Evolutionary conservation across 2,113 vertebrate species (phyloP).

Genomic region (Tringa solitaria): DNA sequence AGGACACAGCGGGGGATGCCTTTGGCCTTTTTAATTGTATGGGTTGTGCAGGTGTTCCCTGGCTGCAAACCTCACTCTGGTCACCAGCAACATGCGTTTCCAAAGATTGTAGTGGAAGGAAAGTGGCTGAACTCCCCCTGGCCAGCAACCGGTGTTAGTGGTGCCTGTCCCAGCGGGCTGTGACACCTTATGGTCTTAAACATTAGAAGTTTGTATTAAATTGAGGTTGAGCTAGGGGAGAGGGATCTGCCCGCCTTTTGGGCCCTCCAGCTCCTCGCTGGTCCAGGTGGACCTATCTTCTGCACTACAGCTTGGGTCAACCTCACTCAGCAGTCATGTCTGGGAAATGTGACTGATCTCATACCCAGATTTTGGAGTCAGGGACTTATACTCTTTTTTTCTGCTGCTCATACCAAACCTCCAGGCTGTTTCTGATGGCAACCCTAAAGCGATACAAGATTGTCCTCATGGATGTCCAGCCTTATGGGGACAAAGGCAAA

Average conservation of each 20-base stretch:
- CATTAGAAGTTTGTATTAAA: not conserved
- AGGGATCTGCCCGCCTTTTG: not conserved
- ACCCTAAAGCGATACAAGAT: not conserved
- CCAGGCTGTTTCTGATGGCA: not conserved
- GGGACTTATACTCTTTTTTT: not conserved
- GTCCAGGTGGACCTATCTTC: not conserved
- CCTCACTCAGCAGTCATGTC: fast-evolving
- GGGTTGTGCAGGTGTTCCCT: not conserved
- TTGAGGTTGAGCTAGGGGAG: not conserved
- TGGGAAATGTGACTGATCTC: not conserved
- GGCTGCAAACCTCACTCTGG: not conserved
- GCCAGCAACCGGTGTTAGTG: not conserved
- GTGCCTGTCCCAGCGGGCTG: not conserved
- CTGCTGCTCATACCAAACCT: not conserved
- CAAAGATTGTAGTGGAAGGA: not conserved
- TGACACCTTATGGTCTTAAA: not conserved
- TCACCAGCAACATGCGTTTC: fast-evolving
- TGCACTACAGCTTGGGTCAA: not conserved
- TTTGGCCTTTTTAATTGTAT: not conserved
- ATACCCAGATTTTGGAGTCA: not conserved
- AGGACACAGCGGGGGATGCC: not conserved
- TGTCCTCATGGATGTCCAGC: not conserved
- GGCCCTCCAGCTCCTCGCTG: not conserved
- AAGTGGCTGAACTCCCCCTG: not conserved
- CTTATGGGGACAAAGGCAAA: not conserved